Base-by-base conservation (phyloP, 2,888 invertebrate genomes). In the Serrognathus titanus region DNA sequence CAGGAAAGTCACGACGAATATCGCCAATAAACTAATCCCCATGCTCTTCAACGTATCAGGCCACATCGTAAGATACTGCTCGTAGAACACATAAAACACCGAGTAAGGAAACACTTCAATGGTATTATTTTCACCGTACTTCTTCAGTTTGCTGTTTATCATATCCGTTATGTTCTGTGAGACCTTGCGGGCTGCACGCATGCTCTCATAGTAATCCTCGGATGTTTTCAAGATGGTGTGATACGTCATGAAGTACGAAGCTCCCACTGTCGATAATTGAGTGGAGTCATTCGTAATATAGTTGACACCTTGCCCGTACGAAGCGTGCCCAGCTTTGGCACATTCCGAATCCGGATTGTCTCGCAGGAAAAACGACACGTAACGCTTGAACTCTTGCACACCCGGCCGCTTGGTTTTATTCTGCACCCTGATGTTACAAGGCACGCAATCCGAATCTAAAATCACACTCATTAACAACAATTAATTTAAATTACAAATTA, bases 51-150 rank as follows among this genome's bases (percentile, higher is more conserved):
- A 75, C 0, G 96, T 93, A 70, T 97, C 95, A 0, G 88, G 83
- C 89, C 96, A 94, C 85, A 97, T 95, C 7, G 94, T 94, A 63
- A 97, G 80, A 78, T 99, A 99, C 80, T 99, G 98, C 75, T 99
- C 99, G 75, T 99, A 99, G 80, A 95, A 99, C 24, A 99, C 97
- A 76, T 99, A 99, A 80, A 97, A 97, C 50, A 97, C 87, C 1
- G 92, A 96, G 80, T 98, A 93, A 0, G 92, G 92, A 75, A 92
- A 92, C 61, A 93, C 91, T 50, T 69, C 67, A 12, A 68, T 52
- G 7, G 55, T 64, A n/a, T 69, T 66, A 8, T 64, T 61, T 16
- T 49, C 48, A 38, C 60, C 65, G 11, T 57, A 16, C 12, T 53
- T 53, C 8, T 55, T 53, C 10, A 20, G 55, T 0, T 53, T 38